A percentile compares a stretch with the other conserved stretches of the same genome.
Conservation (phyloP, 2,797 vertebrate species). For the Megalops cyprinoides region DNA sequence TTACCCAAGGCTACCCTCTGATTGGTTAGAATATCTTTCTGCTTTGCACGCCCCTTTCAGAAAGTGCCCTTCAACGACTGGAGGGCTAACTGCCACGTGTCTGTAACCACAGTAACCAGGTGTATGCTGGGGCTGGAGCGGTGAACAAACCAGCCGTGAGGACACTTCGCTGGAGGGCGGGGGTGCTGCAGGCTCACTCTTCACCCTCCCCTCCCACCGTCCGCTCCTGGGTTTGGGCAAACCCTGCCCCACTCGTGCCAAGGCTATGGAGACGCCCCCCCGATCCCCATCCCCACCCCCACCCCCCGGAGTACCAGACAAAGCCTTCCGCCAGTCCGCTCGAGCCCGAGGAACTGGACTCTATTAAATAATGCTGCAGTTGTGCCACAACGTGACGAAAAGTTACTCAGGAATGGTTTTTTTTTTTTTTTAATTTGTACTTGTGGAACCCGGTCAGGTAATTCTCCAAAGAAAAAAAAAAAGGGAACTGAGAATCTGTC, state of each 20-base stretch:
- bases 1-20: background rate
- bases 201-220: background rate
- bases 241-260: background rate
- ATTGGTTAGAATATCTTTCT: background rate
- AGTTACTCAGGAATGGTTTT: background rate
- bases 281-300: too few relatives aligned
- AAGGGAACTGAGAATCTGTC: background rate
- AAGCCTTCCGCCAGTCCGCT: background rate
- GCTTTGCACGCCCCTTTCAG: background rate
- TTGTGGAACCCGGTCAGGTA: background rate
- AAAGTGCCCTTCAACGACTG: slow-evolving; percentile 1
- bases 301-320: background rate
- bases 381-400: background rate
- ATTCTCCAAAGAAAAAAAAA: background rate
- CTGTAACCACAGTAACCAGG: background rate
- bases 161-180: background rate
- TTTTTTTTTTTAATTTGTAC: background rate
- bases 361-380: background rate
- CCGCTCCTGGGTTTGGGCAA: background rate
- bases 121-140: background rate
- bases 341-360: background rate
- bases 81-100: background rate
- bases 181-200: background rate
- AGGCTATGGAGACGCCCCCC: background rate
- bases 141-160: background rate